Evolutionary conservation across 2,113 vertebrate genomes (phyloP), one percentile per base, ranked within the genome.

Genomic region (Phycodurus eques): DNA sequence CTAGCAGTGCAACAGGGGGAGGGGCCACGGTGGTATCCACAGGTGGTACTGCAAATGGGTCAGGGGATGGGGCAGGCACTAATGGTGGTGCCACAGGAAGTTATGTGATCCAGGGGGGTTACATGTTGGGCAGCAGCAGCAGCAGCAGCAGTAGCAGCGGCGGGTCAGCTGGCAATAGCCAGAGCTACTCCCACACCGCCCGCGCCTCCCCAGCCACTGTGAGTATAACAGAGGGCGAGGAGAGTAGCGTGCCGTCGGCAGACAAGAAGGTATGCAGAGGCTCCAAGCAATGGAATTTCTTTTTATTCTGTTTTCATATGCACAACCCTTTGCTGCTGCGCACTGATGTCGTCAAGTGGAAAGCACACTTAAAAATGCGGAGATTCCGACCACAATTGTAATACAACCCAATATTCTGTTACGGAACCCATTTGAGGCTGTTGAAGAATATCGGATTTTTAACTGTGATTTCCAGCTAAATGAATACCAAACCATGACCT

Each of bases 31-130:
- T 87, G 68, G 88, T 88, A 71, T 79, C 82, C 39, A 62, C 87
- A 39, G 88, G 83, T 59, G 77, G 89, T 56, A 83, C 89, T 14
- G 73, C 91, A 70, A 93, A 92, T 22, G 93, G 93, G 60, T 75
- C 91, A 14, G 92, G 83, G 68, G 92, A 92, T 35, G 93, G 87
- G 68, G 80, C 87, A 9, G 91, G 89, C 53, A 89, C 90, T 72
- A 92, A 92, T 15, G 90, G 89, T 39, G 89, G 89, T 27, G 31
- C 71, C 60, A n/a, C 70, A 8, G 93, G 75, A 42, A 96, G 95
- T 90, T 97, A 96, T 42, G 95, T 97, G 85, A 96, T 97, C 91
- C 96, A 96, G 83, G 95, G 95, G 59, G 95, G 96, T 80, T 97
- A 96, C 90, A 94, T 97, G 94, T 88, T 96, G 83, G 92, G 95